Evolutionary conservation across 2,888 invertebrate genomes (phyloP), one percentile per base, ranked within the genome.

Genomic region (Caenorhabditis virilis): DNA sequence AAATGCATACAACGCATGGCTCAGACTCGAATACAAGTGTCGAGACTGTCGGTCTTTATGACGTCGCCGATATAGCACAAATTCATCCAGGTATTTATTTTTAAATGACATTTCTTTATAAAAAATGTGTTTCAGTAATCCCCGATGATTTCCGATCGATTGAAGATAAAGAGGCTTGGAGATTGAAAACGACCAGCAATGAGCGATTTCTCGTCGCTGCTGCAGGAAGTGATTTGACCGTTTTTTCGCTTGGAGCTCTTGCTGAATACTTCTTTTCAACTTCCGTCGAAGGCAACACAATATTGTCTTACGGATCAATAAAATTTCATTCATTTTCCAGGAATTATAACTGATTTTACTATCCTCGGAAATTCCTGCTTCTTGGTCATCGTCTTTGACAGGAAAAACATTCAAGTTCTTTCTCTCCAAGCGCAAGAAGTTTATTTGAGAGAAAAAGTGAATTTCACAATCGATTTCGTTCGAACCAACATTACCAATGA

Each of bases 281-380:
- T 42, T 61, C 35, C 47, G 27, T 18, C 55, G 50, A 41, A 11
- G 6, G 22, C 3, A 3, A 18, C 18, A 2, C n/a, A 18, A 27
- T 16, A 18, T 23, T 22, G 2, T 25, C 15, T 20, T 2, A 42
- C 18, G 4, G 20, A 22, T 9, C 9, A 36, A 2, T n/a, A n/a
- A n/a, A n/a, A n/a, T n/a, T n/a, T n/a, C 16, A 39, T 9, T 1
- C 11, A n/a, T n/a, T 27, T 60, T 18, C 20, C 25, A 48, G 60
- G 51, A 2, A 36, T 20, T 11, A 58, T 63, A 26, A 63, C 57
- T 18, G 58, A 58, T 26, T 58, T 53, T 15, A 52, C 45, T 18
- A 63, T 63, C 18, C 33, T 63, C 15, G 63, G 63, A 27, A 54
- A 39, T 26, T 63, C 63, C 7, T 22, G 57, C 2, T 63, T 63